Evolutionary conservation across 2,113 vertebrate species (phyloP).

Genomic region (Spea bombifrons): DNA sequence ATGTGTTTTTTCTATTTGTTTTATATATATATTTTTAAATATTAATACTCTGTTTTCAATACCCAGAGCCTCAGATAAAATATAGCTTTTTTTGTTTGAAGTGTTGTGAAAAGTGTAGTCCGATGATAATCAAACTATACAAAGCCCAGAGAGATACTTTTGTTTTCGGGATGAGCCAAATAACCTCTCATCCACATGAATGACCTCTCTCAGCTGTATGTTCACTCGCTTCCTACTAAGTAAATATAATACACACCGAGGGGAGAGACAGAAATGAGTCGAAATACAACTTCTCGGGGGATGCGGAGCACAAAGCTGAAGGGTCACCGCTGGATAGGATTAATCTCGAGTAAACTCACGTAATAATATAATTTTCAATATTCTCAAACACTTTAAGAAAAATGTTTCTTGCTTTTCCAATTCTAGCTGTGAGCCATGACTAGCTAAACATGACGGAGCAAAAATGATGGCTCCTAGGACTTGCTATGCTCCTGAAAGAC

Average conservation of each 20-base stretch:
- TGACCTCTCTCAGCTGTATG: constrained; percentile 23
- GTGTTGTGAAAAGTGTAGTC: constrained; percentile 59
- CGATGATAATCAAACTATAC: constrained; percentile 60
- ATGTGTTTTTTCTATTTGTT: not conserved
- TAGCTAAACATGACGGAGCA: constrained; percentile 64
- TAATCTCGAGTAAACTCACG: constrained; percentile 59
- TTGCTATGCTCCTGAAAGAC: constrained; percentile 63
- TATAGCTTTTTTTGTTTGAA: constrained; percentile 47
- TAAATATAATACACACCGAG: constrained; percentile 29
- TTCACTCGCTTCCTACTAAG: constrained; percentile 15
- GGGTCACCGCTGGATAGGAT: constrained; percentile 65
- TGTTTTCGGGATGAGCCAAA: constrained; percentile 29
- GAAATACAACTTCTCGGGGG: constrained; percentile 66
- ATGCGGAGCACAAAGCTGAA: constrained; percentile 62
- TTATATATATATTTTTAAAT: constrained; percentile 6
- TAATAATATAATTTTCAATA: constrained; percentile 64
- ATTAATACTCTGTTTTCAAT: constrained; percentile 30
- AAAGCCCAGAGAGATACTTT: not conserved
- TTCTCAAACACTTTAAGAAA: constrained; percentile 67
- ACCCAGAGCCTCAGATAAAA: constrained; percentile 13
- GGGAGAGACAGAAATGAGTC: not conserved
- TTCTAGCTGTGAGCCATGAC: constrained; percentile 61
- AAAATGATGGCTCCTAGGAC: constrained; percentile 68
- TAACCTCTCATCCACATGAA: constrained; percentile 18
- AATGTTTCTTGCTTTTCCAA: constrained; percentile 64